phyloP scores from a whole-genome alignment of 1,140 invertebrate species.

The Cydia amplana region DNA sequence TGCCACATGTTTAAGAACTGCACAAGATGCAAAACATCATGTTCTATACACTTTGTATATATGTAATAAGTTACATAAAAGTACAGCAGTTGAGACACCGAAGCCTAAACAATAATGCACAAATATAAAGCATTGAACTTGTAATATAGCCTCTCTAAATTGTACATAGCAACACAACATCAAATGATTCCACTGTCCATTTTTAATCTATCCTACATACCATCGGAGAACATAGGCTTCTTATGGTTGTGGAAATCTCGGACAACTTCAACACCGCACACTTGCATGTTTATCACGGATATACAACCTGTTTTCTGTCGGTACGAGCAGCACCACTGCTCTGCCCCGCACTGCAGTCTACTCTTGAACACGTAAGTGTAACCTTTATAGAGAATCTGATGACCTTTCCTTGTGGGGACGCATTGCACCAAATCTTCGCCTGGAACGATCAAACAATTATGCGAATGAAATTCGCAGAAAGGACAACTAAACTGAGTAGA shows the following conservation, averaged over 20 bases:
- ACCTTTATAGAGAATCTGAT: constrained; percentile 70
- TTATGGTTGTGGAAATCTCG: constrained; percentile 75
- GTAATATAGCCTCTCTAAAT: no score
- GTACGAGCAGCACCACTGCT: constrained; percentile 73
- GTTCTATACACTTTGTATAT: no score
- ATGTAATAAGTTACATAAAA: no score
- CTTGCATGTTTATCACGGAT: constrained; percentile 72
- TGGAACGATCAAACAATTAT: constrained; percentile 53
- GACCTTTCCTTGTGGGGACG: constrained; percentile 72
- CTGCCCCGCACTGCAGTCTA: constrained; percentile 68
- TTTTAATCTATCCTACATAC: not conserved
- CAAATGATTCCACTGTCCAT: not conserved
- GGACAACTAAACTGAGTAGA: not conserved
- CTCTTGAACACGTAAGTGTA: constrained; percentile 73
- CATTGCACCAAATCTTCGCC: constrained; percentile 71
- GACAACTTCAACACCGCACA: constrained; percentile 66
- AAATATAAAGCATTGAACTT: no score
- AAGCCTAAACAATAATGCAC: no score
- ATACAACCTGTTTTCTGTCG: constrained; percentile 74
- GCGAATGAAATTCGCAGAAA: constrained; percentile 28
- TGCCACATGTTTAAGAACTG: no score
- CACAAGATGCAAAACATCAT: no score
- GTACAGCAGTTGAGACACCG: no score
- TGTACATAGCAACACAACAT: not conserved
- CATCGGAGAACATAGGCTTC: constrained; percentile 71